A percentile compares a stretch with the other conserved stretches of the same genome.
phyloP scores from a whole-genome alignment of 2,113 vertebrate species.

The Dipodomys merriami region DNA sequence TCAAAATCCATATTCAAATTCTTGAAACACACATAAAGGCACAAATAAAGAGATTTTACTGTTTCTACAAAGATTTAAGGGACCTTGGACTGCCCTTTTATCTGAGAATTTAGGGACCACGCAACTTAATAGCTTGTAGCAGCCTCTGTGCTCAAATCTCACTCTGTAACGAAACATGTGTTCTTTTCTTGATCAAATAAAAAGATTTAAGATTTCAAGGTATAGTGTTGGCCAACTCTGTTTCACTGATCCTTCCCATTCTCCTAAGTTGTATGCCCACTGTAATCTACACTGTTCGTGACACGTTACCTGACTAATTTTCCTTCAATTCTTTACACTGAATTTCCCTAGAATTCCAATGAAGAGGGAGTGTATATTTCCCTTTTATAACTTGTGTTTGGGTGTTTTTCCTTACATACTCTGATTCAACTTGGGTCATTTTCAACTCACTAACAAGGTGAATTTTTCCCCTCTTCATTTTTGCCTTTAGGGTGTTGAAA shows the following conservation, averaged over 20 bases:
- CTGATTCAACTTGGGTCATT: slow-evolving; percentile 62
- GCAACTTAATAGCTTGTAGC: background rate
- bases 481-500: slow-evolving; percentile 55
- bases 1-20: slow-evolving; percentile 26
- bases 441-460: slow-evolving; percentile 53
- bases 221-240: background rate
- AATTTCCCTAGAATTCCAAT: slow-evolving; percentile 33
- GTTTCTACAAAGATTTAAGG: background rate
- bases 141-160: background rate
- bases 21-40: slow-evolving; percentile 3
- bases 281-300: background rate
- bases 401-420: slow-evolving; percentile 22
- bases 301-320: background rate
- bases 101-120: background rate
- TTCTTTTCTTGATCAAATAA: slow-evolving; percentile 23
- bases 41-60: background rate
- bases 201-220: slow-evolving; percentile 22
- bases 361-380: background rate
- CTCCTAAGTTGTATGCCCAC: background rate
- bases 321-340: slow-evolving; percentile 24
- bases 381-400: slow-evolving; percentile 40
- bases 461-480: background rate
- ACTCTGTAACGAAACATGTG: background rate
- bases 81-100: background rate
- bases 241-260: background rate